A percentile compares a stretch with the other conserved stretches of the same genome.
These are phyloP conservation scores for Bombus superbus DNA, from an alignment of 1,140 invertebrate species.

Conservation along the genomic window DNA sequence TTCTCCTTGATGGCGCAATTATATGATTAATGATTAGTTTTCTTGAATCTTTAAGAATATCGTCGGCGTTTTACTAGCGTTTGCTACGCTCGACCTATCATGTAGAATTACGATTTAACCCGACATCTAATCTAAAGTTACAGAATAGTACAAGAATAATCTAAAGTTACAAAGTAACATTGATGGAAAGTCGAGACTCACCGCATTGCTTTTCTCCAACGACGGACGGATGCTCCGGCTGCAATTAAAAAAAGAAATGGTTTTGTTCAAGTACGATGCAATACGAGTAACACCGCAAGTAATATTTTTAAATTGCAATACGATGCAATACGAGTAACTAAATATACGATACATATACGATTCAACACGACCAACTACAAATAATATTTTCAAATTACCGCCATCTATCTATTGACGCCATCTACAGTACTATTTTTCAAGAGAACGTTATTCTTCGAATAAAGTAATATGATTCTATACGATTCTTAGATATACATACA, in stretches of 20 bases:
- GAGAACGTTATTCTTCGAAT: background rate
- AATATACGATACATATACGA: no score
- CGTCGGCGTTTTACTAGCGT: background rate
- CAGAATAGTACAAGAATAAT: constrained; percentile 4
- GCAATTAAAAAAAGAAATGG: constrained; percentile 51
- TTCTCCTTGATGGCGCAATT: background rate
- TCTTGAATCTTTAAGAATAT: background rate
- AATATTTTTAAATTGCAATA: background rate
- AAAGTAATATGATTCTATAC: background rate
- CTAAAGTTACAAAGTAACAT: constrained; percentile 20
- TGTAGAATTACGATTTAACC: background rate
- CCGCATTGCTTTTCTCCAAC: constrained; percentile 50
- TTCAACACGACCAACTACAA: background rate
- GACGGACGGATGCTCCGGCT: constrained; percentile 45
- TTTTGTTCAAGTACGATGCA: background rate
- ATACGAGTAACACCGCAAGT: background rate
- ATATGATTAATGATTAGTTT: no score
- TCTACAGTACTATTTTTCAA: background rate
- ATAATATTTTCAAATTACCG: background rate
- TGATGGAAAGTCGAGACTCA: constrained; percentile 51
- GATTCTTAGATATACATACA: no score
- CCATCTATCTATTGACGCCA: background rate
- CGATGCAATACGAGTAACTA: background rate
- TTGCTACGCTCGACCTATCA: background rate
- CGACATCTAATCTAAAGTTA: constrained; percentile 9